Evolutionary conservation across 2,797 vertebrate genomes (phyloP).

Genomic region (Pithecia hirsuta): DNA sequence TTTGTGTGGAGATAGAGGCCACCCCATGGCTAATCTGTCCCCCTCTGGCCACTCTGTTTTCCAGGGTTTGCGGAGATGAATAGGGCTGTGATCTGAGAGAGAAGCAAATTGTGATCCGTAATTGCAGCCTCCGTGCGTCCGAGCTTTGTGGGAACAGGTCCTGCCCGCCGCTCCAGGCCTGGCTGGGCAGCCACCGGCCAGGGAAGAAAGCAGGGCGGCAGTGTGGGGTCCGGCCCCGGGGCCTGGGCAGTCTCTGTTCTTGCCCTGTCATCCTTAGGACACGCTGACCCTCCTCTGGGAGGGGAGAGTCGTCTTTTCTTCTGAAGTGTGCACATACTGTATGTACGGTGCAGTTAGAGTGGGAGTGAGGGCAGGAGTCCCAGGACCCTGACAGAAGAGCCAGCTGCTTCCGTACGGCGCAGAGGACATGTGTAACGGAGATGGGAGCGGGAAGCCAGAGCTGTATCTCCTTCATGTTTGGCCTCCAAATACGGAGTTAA

Average conservation of each 20-base stretch:
- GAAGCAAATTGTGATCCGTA: conserved; percentile 39
- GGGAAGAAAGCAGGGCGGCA: fast-evolving
- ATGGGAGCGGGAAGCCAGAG: fast-evolving
- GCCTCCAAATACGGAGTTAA: fast-evolving
- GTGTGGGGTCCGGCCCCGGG: background rate
- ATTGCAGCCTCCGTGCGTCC: conserved; percentile 80
- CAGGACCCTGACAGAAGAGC: background rate
- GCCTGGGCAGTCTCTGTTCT: fast-evolving
- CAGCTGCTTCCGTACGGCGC: fast-evolving
- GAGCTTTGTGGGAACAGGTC: conserved; percentile 57
- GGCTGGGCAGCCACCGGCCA: fast-evolving
- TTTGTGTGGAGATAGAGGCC: conserved; percentile 85
- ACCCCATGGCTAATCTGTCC: conserved; percentile 81
- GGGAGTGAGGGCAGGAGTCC: fast-evolving
- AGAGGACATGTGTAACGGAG: fast-evolving
- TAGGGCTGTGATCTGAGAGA: conserved; percentile 78
- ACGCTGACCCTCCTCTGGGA: background rate
- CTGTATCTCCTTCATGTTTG: fast-evolving
- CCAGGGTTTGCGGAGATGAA: conserved; percentile 82
- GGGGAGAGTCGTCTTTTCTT: background rate
- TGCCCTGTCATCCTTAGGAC: fast-evolving
- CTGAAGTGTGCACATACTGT: fast-evolving
- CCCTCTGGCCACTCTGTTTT: conserved; percentile 78
- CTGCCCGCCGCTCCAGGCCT: fast-evolving
- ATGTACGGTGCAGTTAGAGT: fast-evolving